Percentiles rank a stretch among this genome's conserved stretches.
Conservation (phyloP, 1,140 invertebrate species). For the Lethrus apterus region DNA sequence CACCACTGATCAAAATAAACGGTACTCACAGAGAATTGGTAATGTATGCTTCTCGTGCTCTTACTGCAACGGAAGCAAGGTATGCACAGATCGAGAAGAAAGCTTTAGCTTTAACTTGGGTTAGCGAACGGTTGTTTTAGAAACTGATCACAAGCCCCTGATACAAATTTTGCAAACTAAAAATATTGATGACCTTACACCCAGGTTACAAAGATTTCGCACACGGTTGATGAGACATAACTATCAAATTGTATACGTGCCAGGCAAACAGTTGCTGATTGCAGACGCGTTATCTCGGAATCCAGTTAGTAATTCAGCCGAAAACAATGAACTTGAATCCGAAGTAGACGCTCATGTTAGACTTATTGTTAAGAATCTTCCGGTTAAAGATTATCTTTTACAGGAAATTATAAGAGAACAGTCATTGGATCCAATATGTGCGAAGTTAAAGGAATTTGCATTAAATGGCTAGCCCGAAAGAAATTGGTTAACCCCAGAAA, state of each 20-base stretch:
- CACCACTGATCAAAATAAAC: slow-evolving; percentile 12
- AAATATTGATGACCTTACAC: slow-evolving; percentile 35
- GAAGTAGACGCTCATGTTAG: slow-evolving; percentile 5
- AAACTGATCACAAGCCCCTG: slow-evolving; percentile 36
- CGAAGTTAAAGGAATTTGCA: slow-evolving; percentile 18
- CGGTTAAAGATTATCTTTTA: slow-evolving; percentile 18
- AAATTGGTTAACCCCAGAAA: slow-evolving; percentile 2
- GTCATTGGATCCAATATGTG: slow-evolving; percentile 19
- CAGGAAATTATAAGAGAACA: slow-evolving; percentile 20
- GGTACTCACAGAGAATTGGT: slow-evolving; percentile 29
- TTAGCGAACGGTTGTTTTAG: slow-evolving; percentile 27
- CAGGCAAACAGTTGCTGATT: slow-evolving; percentile 31
- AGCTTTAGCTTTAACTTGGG: slow-evolving; percentile 34
- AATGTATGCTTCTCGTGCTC: slow-evolving; percentile 37
- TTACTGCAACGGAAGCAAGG: slow-evolving; percentile 34
- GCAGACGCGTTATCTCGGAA: slow-evolving; percentile 34
- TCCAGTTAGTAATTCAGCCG: slow-evolving; percentile 13
- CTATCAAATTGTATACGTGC: slow-evolving; percentile 31
- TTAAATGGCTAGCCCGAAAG: slow-evolving; percentile 20
- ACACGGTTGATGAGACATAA: slow-evolving; percentile 36
- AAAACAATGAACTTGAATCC: slow-evolving; percentile 12
- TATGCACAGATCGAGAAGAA: slow-evolving; percentile 44
- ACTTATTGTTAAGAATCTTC: slow-evolving; percentile 1
- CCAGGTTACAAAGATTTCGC: slow-evolving; percentile 39
- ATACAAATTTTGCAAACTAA: slow-evolving; percentile 27